Conservation (phyloP, 2,888 invertebrate species). For the Protonemura montana region DNA sequence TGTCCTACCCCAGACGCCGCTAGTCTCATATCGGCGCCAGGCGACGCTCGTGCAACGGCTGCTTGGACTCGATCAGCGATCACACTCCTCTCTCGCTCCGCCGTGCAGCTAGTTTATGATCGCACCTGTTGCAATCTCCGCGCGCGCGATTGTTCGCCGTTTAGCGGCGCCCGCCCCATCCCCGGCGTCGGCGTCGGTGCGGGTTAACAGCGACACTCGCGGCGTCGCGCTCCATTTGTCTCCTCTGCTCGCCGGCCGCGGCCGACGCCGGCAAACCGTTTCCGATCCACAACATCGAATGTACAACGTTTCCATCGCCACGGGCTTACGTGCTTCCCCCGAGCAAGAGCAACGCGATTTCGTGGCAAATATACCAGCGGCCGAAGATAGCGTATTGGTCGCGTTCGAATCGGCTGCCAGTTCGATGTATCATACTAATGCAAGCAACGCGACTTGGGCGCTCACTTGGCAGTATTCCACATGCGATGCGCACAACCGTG, state of each 20-base stretch:
- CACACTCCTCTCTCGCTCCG: neutral
- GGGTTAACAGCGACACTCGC: neutral
- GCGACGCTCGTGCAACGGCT: neutral
- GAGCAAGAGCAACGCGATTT: neutral
- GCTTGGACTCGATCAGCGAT: neutral
- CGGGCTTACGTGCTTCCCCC: neutral
- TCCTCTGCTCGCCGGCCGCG: neutral
- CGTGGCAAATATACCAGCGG: neutral
- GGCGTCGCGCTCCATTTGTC: constrained; percentile 12
- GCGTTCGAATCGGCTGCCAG: neutral
- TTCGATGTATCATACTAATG: neutral
- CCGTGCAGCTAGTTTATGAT: neutral
- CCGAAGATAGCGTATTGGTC: neutral
- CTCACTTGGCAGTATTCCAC: neutral
- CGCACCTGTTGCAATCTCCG: neutral
- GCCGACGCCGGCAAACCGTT: neutral
- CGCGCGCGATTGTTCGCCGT: neutral
- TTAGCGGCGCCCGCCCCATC: neutral
- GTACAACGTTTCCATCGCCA: neutral
- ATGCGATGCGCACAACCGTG: neutral
- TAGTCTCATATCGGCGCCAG: neutral
- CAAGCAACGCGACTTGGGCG: neutral
- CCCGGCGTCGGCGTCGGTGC: neutral
- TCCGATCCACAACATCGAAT: neutral
- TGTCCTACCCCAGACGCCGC: neutral